phyloP scores from a whole-genome alignment of 2,888 invertebrate species.

The Melanostoma mellinum region DNA sequence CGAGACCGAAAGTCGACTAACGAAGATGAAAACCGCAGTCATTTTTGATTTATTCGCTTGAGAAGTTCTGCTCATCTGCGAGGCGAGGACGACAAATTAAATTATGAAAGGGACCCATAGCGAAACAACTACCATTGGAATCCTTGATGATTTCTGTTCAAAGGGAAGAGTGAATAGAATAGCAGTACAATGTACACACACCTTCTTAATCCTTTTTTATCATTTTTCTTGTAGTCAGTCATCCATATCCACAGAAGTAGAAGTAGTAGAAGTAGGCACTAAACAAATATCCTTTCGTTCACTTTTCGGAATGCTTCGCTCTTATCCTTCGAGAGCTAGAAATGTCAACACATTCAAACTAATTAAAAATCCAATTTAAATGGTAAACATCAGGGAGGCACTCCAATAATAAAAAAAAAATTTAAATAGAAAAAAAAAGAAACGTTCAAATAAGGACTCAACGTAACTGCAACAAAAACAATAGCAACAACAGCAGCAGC shows the following conservation, averaged over 20 bases:
- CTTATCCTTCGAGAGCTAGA: conserved; percentile 67
- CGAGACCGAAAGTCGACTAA: neutral
- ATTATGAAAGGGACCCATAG: conserved; percentile 48
- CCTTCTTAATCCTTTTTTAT: conserved; percentile 31
- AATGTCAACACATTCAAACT: conserved; percentile 73
- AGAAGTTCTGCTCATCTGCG: conserved; percentile 23
- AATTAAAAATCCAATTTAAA: conserved; percentile 73
- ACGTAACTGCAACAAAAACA: conserved; percentile 22
- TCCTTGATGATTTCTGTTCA: conserved; percentile 34
- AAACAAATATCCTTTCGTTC: conserved; percentile 55
- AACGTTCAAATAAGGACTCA: conserved; percentile 1
- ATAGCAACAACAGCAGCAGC: conserved; percentile 19
- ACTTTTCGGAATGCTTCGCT: conserved; percentile 38
- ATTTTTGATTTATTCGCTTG: conserved; percentile 47
- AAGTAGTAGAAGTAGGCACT: conserved; percentile 9
- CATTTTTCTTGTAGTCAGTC: conserved; percentile 13
- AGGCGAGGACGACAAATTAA: conserved; percentile 48
- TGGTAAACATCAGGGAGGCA: conserved; percentile 67
- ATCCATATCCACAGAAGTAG: neutral
- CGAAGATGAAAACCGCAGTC: neutral
- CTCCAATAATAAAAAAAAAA: conserved; percentile 9
- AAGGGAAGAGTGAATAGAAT: conserved; percentile 17
- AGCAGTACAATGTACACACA: conserved; percentile 44
- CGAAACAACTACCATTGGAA: conserved; percentile 6
- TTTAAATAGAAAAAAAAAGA: too few relatives aligned